These are phyloP conservation scores for Cheilosia scutellata DNA, from an alignment of 2,888 invertebrate genomes.

Conservation along the genomic window DNA sequence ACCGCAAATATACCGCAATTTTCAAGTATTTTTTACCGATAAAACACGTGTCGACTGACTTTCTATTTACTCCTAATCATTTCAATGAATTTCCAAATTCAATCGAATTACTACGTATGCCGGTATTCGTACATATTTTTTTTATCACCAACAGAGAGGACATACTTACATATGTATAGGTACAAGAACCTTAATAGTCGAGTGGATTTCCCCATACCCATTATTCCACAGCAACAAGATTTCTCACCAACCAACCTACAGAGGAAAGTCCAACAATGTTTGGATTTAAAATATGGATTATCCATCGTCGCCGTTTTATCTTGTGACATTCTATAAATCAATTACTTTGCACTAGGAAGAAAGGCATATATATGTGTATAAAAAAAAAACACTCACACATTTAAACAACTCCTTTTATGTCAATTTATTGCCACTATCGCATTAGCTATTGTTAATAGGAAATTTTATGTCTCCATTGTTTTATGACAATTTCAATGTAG, in stretches of 20 bases:
- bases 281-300: not conserved
- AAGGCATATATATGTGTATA: not conserved
- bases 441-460: slow-evolving; percentile 17
- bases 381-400: not conserved
- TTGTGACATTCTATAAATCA: slow-evolving; percentile 27
- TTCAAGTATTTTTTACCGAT: not conserved
- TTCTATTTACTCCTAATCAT: not conserved
- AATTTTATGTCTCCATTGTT: slow-evolving; percentile 21
- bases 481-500: slow-evolving; percentile 25
- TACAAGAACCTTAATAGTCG: not conserved
- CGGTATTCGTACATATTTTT: not conserved
- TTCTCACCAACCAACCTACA: not conserved
- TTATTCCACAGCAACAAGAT: slow-evolving; percentile 13
- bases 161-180: not conserved
- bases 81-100: not conserved
- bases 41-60: not conserved
- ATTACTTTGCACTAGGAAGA: not conserved
- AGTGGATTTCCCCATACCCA: not conserved
- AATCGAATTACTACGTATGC: not conserved
- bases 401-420: not conserved
- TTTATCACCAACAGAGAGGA: not conserved
- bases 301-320: not conserved
- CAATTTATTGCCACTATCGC: slow-evolving; percentile 33
- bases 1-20: not conserved
- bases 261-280: not conserved